Evolutionary conservation across 1,140 invertebrate species (phyloP).

Genomic region (Apis florea): DNA sequence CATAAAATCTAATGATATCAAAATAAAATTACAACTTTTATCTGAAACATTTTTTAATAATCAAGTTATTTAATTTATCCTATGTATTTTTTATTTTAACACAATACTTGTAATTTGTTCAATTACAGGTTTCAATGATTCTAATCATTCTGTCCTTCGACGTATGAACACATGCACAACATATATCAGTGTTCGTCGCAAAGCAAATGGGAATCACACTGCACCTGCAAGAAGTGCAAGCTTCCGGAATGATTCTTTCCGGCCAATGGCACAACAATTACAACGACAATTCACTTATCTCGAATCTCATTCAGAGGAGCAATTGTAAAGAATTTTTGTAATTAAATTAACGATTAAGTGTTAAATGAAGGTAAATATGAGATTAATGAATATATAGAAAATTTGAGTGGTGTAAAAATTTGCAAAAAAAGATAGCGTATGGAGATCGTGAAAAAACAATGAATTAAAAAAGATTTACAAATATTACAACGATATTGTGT

Average conservation of each 20-base stretch:
- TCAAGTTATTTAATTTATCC: too few species aligned
- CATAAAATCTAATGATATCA: too few species aligned
- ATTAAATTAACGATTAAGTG: background rate
- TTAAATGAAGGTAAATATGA: background rate
- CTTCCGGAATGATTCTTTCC: slow-evolving; percentile 58
- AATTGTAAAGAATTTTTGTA: slow-evolving; percentile 52
- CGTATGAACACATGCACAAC: slow-evolving; percentile 84
- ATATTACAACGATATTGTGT: background rate
- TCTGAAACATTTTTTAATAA: too few species aligned
- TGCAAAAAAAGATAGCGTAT: background rate
- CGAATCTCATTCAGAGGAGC: slow-evolving; percentile 64
- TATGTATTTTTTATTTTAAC: too few species aligned
- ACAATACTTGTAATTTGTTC: too few species aligned
- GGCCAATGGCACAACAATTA: slow-evolving; percentile 21
- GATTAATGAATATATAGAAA: background rate
- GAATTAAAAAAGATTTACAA: background rate
- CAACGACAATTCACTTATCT: slow-evolving; percentile 58
- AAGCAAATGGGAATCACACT: slow-evolving; percentile 63
- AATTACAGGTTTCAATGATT: slow-evolving; percentile 69
- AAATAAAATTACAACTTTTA: too few species aligned
- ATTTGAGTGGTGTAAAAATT: background rate
- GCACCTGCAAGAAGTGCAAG: slow-evolving; percentile 63
- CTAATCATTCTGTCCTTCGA: slow-evolving; percentile 81
- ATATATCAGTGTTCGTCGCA: slow-evolving; percentile 79
- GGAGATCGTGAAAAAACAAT: too few species aligned